phyloP scores from a whole-genome alignment of 2,797 vertebrate species.

The Brachyrhaphis roseni region DNA sequence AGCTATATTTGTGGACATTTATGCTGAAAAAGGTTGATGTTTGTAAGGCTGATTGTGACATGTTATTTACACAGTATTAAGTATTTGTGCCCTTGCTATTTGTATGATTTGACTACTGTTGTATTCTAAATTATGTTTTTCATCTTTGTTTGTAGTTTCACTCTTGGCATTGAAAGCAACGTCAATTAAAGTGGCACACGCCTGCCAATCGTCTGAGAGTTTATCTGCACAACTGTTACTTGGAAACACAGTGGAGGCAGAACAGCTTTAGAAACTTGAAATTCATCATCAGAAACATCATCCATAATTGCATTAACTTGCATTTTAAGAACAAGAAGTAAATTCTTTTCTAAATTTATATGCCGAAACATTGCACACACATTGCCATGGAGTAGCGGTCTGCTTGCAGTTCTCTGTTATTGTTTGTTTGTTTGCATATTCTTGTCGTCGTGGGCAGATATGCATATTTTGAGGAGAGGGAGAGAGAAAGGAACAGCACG shows the following conservation, averaged over 20 bases:
- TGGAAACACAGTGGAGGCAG: not conserved
- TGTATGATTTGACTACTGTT: too few relatives aligned
- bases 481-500: slow-evolving; percentile 11
- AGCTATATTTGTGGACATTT: too few relatives aligned
- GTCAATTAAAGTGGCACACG: too few relatives aligned
- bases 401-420: not conserved
- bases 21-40: too few relatives aligned
- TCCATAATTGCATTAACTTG: not conserved
- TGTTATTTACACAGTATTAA: too few relatives aligned
- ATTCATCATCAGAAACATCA: not conserved
- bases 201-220: not conserved
- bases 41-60: too few relatives aligned
- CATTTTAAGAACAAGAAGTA: too few relatives aligned
- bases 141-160: too few relatives aligned
- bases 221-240: not conserved
- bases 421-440: not conserved
- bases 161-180: not conserved
- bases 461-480: slow-evolving; percentile 8
- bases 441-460: not conserved
- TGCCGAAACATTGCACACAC: not conserved
- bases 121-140: too few relatives aligned
- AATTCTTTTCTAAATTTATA: not conserved
- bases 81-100: too few relatives aligned
- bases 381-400: not conserved
- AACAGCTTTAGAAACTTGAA: not conserved